A percentile compares a stretch with the other conserved stretches of the same genome.
Conservation (phyloP, 2,888 invertebrate species). For the Leptinotarsa juncta region DNA sequence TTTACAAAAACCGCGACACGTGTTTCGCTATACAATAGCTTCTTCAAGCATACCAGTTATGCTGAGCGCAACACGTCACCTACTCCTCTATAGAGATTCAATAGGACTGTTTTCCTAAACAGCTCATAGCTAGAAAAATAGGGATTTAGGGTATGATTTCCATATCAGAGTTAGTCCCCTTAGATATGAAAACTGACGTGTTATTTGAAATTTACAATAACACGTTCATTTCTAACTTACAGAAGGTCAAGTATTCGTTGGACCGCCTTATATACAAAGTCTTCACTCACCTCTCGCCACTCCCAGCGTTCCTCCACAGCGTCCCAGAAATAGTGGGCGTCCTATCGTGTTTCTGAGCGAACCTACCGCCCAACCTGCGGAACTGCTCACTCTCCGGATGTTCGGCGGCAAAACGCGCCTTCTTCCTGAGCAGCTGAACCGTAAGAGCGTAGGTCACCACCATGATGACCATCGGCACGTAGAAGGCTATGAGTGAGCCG, state of each 20-base stretch:
- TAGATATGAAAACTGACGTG: too few relatives aligned
- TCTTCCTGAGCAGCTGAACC: constrained; percentile 84
- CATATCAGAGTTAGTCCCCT: too few relatives aligned
- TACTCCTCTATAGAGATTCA: too few relatives aligned
- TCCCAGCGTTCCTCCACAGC: constrained; percentile 64
- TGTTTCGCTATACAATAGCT: too few relatives aligned
- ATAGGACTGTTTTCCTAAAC: too few relatives aligned
- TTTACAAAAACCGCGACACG: too few relatives aligned
- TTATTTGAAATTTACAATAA: background rate
- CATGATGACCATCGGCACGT: constrained; percentile 96
- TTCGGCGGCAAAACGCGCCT: constrained; percentile 79
- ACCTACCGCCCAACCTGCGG: constrained; percentile 67
- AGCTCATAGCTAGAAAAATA: too few relatives aligned
- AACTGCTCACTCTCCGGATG: constrained; percentile 73
- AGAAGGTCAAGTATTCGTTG: background rate
- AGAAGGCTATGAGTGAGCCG: constrained; percentile 93
- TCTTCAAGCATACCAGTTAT: too few relatives aligned
- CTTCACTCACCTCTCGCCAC: constrained; percentile 59
- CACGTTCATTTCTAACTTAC: too few relatives aligned
- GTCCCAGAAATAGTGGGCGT: constrained; percentile 55
- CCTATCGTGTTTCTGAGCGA: constrained; percentile 58
- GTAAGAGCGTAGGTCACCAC: constrained; percentile 91
- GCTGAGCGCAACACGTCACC: too few relatives aligned
- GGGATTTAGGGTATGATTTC: too few relatives aligned
- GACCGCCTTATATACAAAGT: background rate